Percentiles rank a stretch among this genome's conserved stretches.
phyloP scores from a whole-genome alignment of 2,888 invertebrate species.

The Drosophila vallismaia region DNA sequence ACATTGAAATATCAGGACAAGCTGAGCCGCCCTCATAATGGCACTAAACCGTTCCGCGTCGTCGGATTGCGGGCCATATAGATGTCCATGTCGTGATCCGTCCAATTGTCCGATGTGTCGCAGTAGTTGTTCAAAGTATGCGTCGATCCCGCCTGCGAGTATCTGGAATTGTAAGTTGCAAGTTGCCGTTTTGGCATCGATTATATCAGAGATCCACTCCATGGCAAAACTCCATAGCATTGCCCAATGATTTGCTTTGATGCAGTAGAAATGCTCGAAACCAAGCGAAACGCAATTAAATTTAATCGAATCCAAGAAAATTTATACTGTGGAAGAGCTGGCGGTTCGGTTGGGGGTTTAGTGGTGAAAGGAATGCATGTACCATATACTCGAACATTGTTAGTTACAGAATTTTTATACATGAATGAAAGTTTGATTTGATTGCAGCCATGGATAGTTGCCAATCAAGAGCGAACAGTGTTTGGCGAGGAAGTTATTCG shows the following conservation, averaged over 20 bases:
- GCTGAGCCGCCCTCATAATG: conserved; percentile 87
- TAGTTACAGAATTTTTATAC: conserved; percentile 29
- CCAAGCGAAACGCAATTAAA: conserved; percentile 40
- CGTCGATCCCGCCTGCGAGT: conserved; percentile 91
- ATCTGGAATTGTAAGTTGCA: conserved; percentile 76
- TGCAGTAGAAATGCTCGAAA: conserved; percentile 10
- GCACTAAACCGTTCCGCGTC: conserved; percentile 92
- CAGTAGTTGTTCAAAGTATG: conserved; percentile 93
- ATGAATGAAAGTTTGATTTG: conserved; percentile 32
- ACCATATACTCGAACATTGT: too few species aligned
- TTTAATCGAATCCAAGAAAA: conserved; percentile 16
- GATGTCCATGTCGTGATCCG: conserved; percentile 97
- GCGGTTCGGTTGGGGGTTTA: conserved; percentile 1
- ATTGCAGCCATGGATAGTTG: conserved; percentile 21
- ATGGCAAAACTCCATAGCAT: not conserved
- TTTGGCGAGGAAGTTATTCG: conserved; percentile 8
- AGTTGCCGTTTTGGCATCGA: not conserved
- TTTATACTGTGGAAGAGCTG: conserved; percentile 7
- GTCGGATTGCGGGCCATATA: conserved; percentile 97
- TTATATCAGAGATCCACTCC: conserved; percentile 28
- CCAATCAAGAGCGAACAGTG: conserved; percentile 9
- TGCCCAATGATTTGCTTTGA: conserved; percentile 13
- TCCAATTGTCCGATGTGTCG: conserved; percentile 96
- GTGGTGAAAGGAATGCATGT: conserved; percentile 42
- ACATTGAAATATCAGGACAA: conserved; percentile 84